These are phyloP conservation scores for Drosophila mettleri DNA, from an alignment of 2,888 invertebrate genomes.

Conservation along the genomic window DNA sequence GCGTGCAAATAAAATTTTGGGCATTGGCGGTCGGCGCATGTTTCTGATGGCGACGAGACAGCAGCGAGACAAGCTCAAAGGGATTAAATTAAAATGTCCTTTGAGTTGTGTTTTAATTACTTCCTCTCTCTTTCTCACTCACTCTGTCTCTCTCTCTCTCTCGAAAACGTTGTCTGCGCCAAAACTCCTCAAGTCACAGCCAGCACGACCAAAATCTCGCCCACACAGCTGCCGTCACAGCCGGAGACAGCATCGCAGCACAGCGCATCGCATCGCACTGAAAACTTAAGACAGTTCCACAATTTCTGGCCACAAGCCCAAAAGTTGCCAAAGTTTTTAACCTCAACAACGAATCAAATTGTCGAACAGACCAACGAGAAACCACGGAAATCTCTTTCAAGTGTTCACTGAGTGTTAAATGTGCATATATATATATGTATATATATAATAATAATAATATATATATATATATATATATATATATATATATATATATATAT, in stretches of 20 bases:
- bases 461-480: neutral
- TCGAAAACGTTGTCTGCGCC: conserved; percentile 39
- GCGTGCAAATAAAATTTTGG: conserved; percentile 60
- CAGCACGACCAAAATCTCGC: neutral
- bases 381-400: conserved; percentile 32
- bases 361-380: conserved; percentile 44
- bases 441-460: neutral
- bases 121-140: conserved; percentile 57
- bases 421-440: neutral
- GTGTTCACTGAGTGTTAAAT: neutral
- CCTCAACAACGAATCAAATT: conserved; percentile 43
- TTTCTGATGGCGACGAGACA: conserved; percentile 82
- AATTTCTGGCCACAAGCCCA: conserved; percentile 59
- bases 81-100: conserved; percentile 82
- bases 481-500: neutral
- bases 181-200: conserved; percentile 33
- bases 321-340: conserved; percentile 48
- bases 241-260: conserved; percentile 44
- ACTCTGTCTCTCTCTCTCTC: conserved; percentile 1
- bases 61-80: conserved; percentile 81
- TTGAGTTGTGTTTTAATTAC: conserved; percentile 81
- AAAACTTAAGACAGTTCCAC: conserved; percentile 50
- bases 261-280: conserved; percentile 9
- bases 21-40: conserved; percentile 66
- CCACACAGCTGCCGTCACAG: conserved; percentile 30